A percentile compares a stretch with the other conserved stretches of the same genome.
These are phyloP conservation scores for Arion vulgaris DNA, from an alignment of 1,140 invertebrate species.

Conservation along the genomic window DNA sequence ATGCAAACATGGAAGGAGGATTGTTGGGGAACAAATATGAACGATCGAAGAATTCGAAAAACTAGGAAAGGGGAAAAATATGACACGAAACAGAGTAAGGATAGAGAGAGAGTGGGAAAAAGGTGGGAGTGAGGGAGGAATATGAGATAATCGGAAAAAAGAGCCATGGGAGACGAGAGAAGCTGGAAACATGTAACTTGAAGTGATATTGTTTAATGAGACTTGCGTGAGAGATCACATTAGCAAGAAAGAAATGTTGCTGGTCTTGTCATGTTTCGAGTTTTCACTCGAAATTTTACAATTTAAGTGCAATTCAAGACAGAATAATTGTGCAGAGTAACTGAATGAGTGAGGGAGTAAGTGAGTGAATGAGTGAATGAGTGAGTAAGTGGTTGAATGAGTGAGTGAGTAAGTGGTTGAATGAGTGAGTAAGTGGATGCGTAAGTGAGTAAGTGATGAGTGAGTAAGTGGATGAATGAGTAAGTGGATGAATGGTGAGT, in stretches of 20 bases:
- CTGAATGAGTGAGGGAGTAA: too few relatives aligned
- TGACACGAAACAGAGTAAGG: not conserved
- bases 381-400: too few relatives aligned
- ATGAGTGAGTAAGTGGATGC: too few relatives aligned
- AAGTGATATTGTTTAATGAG: not conserved
- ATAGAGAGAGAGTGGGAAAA: not conserved
- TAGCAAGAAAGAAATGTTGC: not conserved
- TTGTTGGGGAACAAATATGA: too few relatives aligned
- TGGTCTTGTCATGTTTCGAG: not conserved
- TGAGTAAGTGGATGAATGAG: too few relatives aligned
- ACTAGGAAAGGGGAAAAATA: not conserved
- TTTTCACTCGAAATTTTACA: too few relatives aligned
- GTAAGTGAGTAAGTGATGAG: too few relatives aligned
- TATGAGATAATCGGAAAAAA: not conserved
- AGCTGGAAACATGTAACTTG: not conserved
- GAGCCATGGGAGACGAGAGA: not conserved
- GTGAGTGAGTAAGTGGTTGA: too few relatives aligned
- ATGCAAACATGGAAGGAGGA: not conserved
- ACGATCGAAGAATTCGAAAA: not conserved
- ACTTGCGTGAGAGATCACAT: conserved; percentile 3
- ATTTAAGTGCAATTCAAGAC: too few relatives aligned
- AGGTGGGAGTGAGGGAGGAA: not conserved
- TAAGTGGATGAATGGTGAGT: too few relatives aligned
- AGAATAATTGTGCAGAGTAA: too few relatives aligned
- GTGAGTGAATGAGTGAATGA: too few relatives aligned